These are phyloP conservation scores for Coenobita brevimanus DNA, from an alignment of 1,140 invertebrate genomes.

Conservation along the genomic window DNA sequence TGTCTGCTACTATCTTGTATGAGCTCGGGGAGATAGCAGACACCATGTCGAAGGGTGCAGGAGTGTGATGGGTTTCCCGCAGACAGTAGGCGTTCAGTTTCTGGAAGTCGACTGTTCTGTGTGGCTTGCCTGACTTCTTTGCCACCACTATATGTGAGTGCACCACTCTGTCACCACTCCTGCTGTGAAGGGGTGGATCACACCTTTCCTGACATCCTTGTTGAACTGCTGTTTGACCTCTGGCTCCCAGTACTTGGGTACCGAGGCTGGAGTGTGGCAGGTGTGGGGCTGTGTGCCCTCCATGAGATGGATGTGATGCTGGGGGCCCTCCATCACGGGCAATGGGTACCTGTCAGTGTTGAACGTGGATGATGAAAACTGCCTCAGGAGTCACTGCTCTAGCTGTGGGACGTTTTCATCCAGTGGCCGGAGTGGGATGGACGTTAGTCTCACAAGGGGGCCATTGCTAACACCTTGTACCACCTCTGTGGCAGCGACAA, in stretches of 20 bases:
- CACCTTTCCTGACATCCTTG: constrained; percentile 8
- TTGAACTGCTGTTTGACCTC: constrained; percentile 32
- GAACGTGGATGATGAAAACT: constrained; percentile 10
- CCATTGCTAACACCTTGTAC: too few species aligned
- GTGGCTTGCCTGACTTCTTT: constrained; percentile 32
- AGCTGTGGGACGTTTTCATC: constrained; percentile 23
- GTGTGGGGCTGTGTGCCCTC: not conserved
- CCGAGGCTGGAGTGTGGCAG: constrained; percentile 31
- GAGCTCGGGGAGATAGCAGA: not conserved
- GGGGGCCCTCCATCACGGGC: constrained; percentile 34
- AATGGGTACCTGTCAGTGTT: too few species aligned
- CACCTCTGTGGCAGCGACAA: too few species aligned
- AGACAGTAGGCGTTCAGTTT: not conserved
- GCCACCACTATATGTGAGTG: constrained; percentile 22
- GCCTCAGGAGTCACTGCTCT: constrained; percentile 1
- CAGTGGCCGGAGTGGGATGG: not conserved
- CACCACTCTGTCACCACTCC: constrained; percentile 16
- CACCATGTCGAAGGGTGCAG: constrained; percentile 14
- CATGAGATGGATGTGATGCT: constrained; percentile 32
- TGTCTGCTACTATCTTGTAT: constrained; percentile 30
- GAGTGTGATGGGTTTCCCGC: constrained; percentile 34
- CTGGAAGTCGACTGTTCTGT: constrained; percentile 32
- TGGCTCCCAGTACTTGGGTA: constrained; percentile 27
- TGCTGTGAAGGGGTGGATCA: constrained; percentile 29
- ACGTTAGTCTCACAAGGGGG: too few species aligned